Base-by-base conservation (phyloP, 2,888 invertebrate species). In the Furcula furcula region DNA sequence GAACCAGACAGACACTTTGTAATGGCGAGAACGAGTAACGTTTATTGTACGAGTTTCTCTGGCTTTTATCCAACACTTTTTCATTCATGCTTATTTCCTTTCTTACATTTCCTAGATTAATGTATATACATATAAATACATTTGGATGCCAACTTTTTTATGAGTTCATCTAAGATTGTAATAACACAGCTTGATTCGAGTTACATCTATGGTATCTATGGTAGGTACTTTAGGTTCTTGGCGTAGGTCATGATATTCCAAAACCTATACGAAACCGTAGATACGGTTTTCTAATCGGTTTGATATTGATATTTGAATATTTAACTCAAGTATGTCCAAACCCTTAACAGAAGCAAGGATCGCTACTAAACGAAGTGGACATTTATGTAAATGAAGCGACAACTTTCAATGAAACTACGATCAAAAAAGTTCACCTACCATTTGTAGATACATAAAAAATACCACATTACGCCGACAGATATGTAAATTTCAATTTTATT, bases 301-400 rank as follows among this genome's bases (percentile, higher is more conserved):
- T n/a, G n/a, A n/a, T n/a, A n/a, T n/a, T n/a, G n/a, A n/a, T n/a
- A n/a, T n/a, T n/a, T n/a, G n/a, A n/a, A n/a, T n/a, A 23, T 23
- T 23, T 12, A 12, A 23, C 34, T 42, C 37, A 33, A 38, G 38
- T 44, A 49, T 62, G 46, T 14, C 41, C 35, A 49, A 39, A 34
- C 30, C 58, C 56, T 48, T 52, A 47, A 48, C 43, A 37, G 37
- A 34, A 37, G 35, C 46, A 46, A 46, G 40, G 39, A 49, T 43
- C 43, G 36, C 41, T 43, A 51, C 55, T 61, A 50, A 67, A 61
- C 59, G 57, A 55, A 60, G 59, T 52, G 46, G 58, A 49, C 69
- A 37, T 63, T 69, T 63, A 67, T 61, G 59, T 51, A 58, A 66
- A 65, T 55, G 51, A 53, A 54, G 40, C 29, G 38, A 34, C 40